Evolutionary conservation across 2,888 invertebrate genomes (phyloP).

Genomic region (Dryobota labecula): DNA sequence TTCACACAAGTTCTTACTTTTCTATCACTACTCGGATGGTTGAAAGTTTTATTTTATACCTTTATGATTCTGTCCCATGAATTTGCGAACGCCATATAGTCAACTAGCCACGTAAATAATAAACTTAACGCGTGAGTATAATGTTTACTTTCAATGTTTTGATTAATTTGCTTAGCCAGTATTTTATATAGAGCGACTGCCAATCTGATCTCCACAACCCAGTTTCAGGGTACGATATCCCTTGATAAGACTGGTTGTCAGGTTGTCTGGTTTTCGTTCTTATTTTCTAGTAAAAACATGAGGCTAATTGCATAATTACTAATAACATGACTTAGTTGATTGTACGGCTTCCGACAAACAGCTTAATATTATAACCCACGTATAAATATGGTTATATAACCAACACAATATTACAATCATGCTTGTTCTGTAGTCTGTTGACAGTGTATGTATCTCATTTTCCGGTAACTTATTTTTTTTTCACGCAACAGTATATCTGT

Average conservation of each 20-base stretch:
- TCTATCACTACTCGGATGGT: slow-evolving; percentile 67
- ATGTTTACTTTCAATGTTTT: background rate
- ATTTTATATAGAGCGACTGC: background rate
- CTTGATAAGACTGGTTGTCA: background rate
- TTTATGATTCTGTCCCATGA: slow-evolving; percentile 55
- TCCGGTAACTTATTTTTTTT: background rate
- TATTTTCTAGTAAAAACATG: background rate
- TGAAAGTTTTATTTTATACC: slow-evolving; percentile 58
- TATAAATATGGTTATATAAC: slow-evolving; percentile 78
- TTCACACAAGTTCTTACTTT: slow-evolving; percentile 66
- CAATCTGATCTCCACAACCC: background rate
- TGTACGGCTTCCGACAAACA: slow-evolving; percentile 60
- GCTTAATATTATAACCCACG: slow-evolving; percentile 64
- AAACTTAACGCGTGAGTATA: background rate
- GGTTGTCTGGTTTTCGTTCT: background rate
- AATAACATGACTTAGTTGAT: slow-evolving; percentile 17
- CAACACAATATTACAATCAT: slow-evolving; percentile 85
- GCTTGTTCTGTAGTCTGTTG: slow-evolving; percentile 77
- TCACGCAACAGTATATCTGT: background rate
- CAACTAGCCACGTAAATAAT: background rate
- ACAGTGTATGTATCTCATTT: slow-evolving; percentile 65
- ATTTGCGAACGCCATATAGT: slow-evolving; percentile 36
- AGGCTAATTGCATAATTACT: slow-evolving; percentile 13
- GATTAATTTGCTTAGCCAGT: background rate
- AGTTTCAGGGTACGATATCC: background rate